Evolutionary conservation across 37 sponge, comb jelly and placozoan species (phyloP), one percentile per base, ranked within the genome.

Genomic region (Eunapius fragilis): DNA sequence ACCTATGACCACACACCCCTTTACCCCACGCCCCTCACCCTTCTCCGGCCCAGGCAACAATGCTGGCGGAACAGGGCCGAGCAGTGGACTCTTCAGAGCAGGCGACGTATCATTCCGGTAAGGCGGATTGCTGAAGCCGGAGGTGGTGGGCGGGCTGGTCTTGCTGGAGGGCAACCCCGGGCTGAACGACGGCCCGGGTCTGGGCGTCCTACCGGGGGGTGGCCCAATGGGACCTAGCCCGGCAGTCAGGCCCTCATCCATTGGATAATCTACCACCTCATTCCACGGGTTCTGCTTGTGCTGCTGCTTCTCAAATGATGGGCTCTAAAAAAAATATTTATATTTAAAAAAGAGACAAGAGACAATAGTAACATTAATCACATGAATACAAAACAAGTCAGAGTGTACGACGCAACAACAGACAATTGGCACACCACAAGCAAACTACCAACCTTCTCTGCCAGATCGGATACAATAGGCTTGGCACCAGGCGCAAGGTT

Each of bases 401-500:
- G n/a, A n/a, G n/a, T n/a, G n/a, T n/a, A n/a, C n/a, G n/a, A n/a
- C n/a, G n/a, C n/a, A n/a, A n/a, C n/a, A n/a, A n/a, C n/a, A n/a
- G n/a, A n/a, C n/a, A n/a, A n/a, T n/a, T n/a, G n/a, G 9, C 47
- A 45, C 47, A 45, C 47, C 47, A 45, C 47, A 45, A 4, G 9
- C 47, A 45, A 4, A 45, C 47, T 9, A 45, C 47, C 4, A 45
- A 41, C 41, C 41, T 77, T 88, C 2, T 70, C 82, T 5, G 71
- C 76, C 1, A 35, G 22, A 31, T 76, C 76, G 26, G 11, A 35
- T 3, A 23, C 48, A 67, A 48, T 23, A 10, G 86, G 91, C 33
- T 82, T 80, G 7, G 86, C 35, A 19, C 91, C 91, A n/a, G 91
- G 91, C 3, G 91, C 91, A 38, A 90, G 86, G 76, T 90, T 90